Percentiles rank a stretch among this genome's conserved stretches.
phyloP scores from a whole-genome alignment of 2,113 vertebrate genomes.

The Pagrus major region DNA sequence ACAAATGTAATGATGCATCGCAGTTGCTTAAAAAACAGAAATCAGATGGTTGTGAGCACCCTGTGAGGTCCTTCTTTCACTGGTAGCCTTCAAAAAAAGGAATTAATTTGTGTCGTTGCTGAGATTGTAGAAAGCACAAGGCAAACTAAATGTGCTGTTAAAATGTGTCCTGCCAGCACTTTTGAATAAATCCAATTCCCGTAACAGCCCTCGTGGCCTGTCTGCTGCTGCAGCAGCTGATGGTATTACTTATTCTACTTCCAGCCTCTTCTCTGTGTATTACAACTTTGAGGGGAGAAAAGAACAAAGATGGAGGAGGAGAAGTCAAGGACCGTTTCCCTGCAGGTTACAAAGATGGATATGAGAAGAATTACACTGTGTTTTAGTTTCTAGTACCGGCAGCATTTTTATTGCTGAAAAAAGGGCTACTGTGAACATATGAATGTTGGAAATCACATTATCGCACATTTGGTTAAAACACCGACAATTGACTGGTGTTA shows the following conservation, averaged over 20 bases:
- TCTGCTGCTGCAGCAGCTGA: slow-evolving; percentile 22
- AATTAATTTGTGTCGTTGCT: slow-evolving; percentile 24
- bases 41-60: neutral
- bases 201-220: slow-evolving; percentile 22
- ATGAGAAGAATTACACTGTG: slow-evolving; percentile 4
- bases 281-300: slow-evolving; percentile 35
- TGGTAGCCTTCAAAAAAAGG: slow-evolving; percentile 10
- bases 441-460: slow-evolving; percentile 32
- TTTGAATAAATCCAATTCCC: slow-evolving; percentile 46
- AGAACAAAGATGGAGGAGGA: slow-evolving; percentile 52
- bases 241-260: slow-evolving; percentile 1
- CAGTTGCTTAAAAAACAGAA: neutral
- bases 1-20: too few relatives aligned
- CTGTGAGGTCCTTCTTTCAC: neutral
- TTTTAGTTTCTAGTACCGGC: slow-evolving; percentile 15
- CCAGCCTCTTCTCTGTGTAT: slow-evolving; percentile 5
- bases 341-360: slow-evolving; percentile 41
- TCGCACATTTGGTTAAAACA: slow-evolving; percentile 22
- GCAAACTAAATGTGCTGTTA: slow-evolving; percentile 11
- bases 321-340: slow-evolving; percentile 24
- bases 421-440: slow-evolving; percentile 40
- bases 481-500: slow-evolving; percentile 11
- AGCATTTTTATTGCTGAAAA: slow-evolving; percentile 8
- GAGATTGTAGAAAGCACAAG: slow-evolving; percentile 16
- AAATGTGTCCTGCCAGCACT: slow-evolving; percentile 44